These are phyloP conservation scores for Neosalanx taihuensis DNA, from an alignment of 2,797 vertebrate species.

Conservation along the genomic window DNA sequence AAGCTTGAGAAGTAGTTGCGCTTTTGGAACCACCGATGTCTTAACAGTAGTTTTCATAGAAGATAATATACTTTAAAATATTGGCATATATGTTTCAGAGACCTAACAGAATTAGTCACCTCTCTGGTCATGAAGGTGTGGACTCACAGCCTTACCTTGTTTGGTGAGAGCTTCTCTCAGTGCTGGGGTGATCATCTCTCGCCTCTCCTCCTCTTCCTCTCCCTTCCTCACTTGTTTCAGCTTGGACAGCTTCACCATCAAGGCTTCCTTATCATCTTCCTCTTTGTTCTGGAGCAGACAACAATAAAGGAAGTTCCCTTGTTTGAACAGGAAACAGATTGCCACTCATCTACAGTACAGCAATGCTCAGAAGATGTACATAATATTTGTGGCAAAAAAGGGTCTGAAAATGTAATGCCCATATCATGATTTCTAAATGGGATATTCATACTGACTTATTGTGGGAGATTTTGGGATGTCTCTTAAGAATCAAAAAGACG, in stretches of 20 bases:
- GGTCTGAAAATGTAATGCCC: background rate
- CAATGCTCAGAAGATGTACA: background rate
- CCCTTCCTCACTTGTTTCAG: constrained; percentile 57
- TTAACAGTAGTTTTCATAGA: no score
- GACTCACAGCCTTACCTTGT: constrained; percentile 78
- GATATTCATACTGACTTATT: background rate
- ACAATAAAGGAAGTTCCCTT: background rate
- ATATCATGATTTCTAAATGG: background rate
- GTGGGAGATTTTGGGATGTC: no score
- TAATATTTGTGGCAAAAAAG: background rate
- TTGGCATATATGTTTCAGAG: no score
- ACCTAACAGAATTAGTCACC: no score
- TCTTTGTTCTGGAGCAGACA: constrained; percentile 53
- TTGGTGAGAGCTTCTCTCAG: constrained; percentile 87
- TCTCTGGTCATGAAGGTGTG: background rate
- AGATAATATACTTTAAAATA: no score
- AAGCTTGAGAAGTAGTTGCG: no score
- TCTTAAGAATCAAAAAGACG: background rate
- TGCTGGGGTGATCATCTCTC: constrained; percentile 91
- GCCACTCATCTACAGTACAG: background rate
- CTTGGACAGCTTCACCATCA: constrained; percentile 54
- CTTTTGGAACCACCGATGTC: no score
- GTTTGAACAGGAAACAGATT: background rate
- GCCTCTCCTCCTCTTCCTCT: constrained; percentile 66
- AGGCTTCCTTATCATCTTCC: constrained; percentile 48